Base-by-base conservation (phyloP, 1,140 invertebrate species). In the Drosophila tani region DNA sequence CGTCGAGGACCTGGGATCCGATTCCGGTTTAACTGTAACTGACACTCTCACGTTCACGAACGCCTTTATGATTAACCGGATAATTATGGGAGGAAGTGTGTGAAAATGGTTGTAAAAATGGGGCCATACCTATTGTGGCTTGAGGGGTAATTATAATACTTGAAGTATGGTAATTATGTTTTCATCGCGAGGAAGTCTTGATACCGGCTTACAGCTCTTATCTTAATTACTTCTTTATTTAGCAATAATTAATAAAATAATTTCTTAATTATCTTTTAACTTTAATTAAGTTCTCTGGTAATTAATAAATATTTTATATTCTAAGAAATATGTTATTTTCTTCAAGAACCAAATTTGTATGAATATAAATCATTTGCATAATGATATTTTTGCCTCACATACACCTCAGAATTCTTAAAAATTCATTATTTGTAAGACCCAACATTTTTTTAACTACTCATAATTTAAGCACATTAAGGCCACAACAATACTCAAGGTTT, bases 381-480 rank as follows among this genome's bases (percentile, higher is more conserved):
- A 55, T 19, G 6, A 35, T 19, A 19, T 21, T 29, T 47, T 21
- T 12, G 7, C 19, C 17, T 15, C 9, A 11, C 24, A 3, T 15
- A 12, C 21, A 40, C 43, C 15, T 1, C 1, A 12, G 9, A 60
- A 47, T 9, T 51, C 46, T 5, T 24, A 14, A 49, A 51, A 40
- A 14, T 7, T 11, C n/a, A 74, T 24, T 55, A 17, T 6, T 19
- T 29, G 15, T 8, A 40, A 24, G 17, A 15, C 17, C 3, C 17
- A 19, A 55, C 19, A 14, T 35, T 76, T 51, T 19, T 35, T 38
- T 27, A 47, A 40, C 43, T 59, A 68, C 45, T 47, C 49, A 77
- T 60, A 77, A 45, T 59, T 76, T 76, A 15, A 46, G 38, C 38
- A 53, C 63, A 77, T 77, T 77, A 77, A 77, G 73, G 75, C 75